A percentile compares a stretch with the other conserved stretches of the same genome.
phyloP scores from a whole-genome alignment of 2,797 vertebrate species.

The Galaxias olidus region DNA sequence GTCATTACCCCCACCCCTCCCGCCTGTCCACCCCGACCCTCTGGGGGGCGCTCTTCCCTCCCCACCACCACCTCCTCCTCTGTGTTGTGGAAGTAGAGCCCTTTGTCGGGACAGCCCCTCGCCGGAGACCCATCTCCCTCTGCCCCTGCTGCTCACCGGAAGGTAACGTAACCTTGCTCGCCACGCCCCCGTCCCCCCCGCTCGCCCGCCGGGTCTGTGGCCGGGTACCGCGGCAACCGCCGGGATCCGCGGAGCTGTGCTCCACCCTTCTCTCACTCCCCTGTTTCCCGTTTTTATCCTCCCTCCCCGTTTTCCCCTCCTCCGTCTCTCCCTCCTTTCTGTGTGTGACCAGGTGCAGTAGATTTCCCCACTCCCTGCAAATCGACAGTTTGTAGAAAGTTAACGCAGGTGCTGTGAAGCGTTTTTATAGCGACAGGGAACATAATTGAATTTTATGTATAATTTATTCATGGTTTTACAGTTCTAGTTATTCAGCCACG shows the following conservation, averaged over 20 bases:
- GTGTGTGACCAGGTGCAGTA: slow-evolving; percentile 57
- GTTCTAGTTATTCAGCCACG: no score
- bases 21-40: slow-evolving; percentile 73
- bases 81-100: slow-evolving; percentile 94
- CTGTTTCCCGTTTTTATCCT: background rate
- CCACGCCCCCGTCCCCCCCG: slow-evolving; percentile 53
- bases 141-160: slow-evolving; percentile 98
- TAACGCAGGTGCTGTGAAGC: no score
- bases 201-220: slow-evolving; percentile 62
- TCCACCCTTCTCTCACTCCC: slow-evolving; percentile 9
- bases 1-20: slow-evolving; percentile 71
- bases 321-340: slow-evolving; percentile 20
- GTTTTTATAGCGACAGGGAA: no score
- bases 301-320: slow-evolving; percentile 4
- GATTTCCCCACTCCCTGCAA: slow-evolving; percentile 48
- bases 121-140: slow-evolving; percentile 97
- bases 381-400: no score
- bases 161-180: slow-evolving; percentile 88
- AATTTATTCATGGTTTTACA: no score
- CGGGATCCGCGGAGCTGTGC: slow-evolving; percentile 59
- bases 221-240: slow-evolving; percentile 67
- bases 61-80: slow-evolving; percentile 59
- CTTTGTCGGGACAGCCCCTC: slow-evolving; percentile 89
- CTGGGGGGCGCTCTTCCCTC: slow-evolving; percentile 60
- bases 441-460: no score